phyloP scores from a whole-genome alignment of 1,140 invertebrate species.

The Heterodera carotae region DNA sequence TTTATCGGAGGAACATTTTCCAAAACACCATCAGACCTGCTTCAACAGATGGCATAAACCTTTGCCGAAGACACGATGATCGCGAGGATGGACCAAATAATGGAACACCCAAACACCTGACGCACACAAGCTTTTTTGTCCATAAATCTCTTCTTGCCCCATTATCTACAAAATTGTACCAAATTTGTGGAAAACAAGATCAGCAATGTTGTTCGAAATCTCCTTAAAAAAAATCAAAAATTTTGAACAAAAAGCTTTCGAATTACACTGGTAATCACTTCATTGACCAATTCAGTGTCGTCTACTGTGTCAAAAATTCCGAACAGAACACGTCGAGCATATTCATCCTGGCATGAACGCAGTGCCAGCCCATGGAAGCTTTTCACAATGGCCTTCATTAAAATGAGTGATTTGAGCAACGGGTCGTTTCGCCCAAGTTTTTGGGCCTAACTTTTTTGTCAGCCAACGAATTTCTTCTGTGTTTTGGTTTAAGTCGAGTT shows the following conservation, averaged over 20 bases:
- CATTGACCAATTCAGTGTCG: conserved; percentile 85
- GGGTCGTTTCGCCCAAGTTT: no score
- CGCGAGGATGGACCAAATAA: conserved; percentile 80
- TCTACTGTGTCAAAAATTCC: conserved; percentile 86
- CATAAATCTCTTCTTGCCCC: no score
- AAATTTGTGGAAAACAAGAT: conserved; percentile 48
- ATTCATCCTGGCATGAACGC: conserved; percentile 80
- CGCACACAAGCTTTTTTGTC: conserved; percentile 44
- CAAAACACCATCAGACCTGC: conserved; percentile 36
- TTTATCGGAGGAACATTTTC: neutral
- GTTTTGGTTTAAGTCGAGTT: no score
- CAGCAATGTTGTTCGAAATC: conserved; percentile 74
- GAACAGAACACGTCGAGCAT: conserved; percentile 80
- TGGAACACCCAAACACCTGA: conserved; percentile 72
- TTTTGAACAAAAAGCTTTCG: conserved; percentile 1
- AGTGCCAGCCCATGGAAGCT: conserved; percentile 79
- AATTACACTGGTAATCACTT: conserved; percentile 72
- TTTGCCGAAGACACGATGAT: conserved; percentile 66
- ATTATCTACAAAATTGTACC: conserved; percentile 12
- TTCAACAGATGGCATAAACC: conserved; percentile 46
- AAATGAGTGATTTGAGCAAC: neutral
- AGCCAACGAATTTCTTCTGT: no score
- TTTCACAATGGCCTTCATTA: conserved; percentile 68
- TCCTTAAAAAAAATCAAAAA: conserved; percentile 70
- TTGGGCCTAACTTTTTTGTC: no score